Conservation (phyloP, 2,113 vertebrate genomes). For the Pollimyrus isidori region DNA sequence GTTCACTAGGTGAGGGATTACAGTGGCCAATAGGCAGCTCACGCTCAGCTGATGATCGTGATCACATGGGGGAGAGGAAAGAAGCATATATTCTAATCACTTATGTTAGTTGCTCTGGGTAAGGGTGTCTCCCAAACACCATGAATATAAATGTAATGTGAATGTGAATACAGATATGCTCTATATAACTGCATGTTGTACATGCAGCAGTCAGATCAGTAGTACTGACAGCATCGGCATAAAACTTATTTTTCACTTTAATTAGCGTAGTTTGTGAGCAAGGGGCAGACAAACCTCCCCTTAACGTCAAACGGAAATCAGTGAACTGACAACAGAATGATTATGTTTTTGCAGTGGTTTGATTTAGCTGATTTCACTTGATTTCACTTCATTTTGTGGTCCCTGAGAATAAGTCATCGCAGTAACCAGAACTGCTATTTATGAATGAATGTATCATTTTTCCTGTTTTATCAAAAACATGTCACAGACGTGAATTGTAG, state of each 20-base stretch:
- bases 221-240: background rate
- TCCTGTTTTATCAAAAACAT: background rate
- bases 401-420: background rate
- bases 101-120: too few relatives aligned
- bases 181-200: background rate
- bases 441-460: background rate
- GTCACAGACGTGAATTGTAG: background rate
- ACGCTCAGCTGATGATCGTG: background rate
- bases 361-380: background rate
- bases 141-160: too few relatives aligned
- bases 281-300: background rate
- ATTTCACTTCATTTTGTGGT: background rate
- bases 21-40: background rate
- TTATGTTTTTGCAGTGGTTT: background rate
- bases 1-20: background rate
- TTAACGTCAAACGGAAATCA: background rate
- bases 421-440: background rate
- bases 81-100: background rate
- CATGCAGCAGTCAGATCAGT: background rate
- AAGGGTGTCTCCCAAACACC: too few relatives aligned
- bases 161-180: background rate
- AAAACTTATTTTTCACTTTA: background rate
- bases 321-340: background rate
- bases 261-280: background rate
- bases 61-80: background rate